Conservation (phyloP, 2,113 vertebrate genomes). For the Engystomops pustulosus region DNA sequence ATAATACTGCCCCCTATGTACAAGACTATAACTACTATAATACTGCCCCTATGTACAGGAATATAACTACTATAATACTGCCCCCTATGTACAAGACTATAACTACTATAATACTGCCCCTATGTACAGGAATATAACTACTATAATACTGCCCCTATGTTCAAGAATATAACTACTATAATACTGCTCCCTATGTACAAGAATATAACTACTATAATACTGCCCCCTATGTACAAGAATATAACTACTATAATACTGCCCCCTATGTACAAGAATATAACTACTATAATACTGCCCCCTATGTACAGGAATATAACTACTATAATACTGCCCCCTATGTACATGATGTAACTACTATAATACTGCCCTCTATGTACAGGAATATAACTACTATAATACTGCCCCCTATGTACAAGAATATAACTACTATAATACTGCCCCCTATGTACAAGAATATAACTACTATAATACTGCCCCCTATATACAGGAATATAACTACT, state of each 20-base stretch:
- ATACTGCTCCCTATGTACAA: not conserved
- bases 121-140: not conserved
- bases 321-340: not conserved
- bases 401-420: not conserved
- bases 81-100: not conserved
- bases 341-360: constrained; percentile 2
- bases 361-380: too few relatives aligned
- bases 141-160: not conserved
- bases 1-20: not conserved
- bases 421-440: constrained; percentile 1
- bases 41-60: not conserved
- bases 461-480: not conserved
- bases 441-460: constrained; percentile 1
- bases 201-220: constrained; percentile 5
- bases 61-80: constrained; percentile 16
- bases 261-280: constrained; percentile 2
- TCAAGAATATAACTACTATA: not conserved
- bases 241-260: not conserved
- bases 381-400: too few relatives aligned
- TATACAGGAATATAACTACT: not conserved
- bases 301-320: constrained; percentile 9
- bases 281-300: not conserved
- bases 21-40: constrained; percentile 11
- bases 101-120: not conserved
- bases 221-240: not conserved